Base-by-base conservation (phyloP, 2,888 invertebrate genomes). In the Mythimna pallens region DNA sequence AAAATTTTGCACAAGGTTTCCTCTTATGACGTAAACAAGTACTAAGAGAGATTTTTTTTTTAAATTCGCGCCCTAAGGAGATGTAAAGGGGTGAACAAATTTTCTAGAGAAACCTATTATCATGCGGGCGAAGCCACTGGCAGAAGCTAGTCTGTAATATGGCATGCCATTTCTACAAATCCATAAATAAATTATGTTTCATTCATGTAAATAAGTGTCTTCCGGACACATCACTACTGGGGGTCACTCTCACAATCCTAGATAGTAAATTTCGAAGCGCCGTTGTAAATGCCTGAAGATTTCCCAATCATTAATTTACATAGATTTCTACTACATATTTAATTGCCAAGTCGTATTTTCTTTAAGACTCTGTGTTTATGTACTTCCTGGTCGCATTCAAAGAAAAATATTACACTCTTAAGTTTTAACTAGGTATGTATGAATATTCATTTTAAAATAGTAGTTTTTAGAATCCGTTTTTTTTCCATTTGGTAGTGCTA, bases 371-470 rank as follows among this genome's bases (percentile, higher is more conserved):
- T n/a, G 14, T 34, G 25, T 43, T 47, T 74, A 47, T 63, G 1
- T n/a, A 30, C 20, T 43, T 78, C 54, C 70, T 78, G 30, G 20
- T 17, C 6, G 17, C 4, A 54, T 57, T 65, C 50, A n/a, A 9
- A 14, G 50, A 55, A 54, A 47, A 36, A 36, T 47, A 40, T 55
- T 57, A 22, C 12, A 50, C 8, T 55, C 1, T 34, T n/a, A 30
- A 3, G 54, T 30, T 58, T 6, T 17, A n/a, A 6, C n/a, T 47
- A 17, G 7, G 17, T 69, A 52, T 0, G 0, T n/a, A n/a, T 52
- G 10, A 30, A 17, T 64, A 30, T 22, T 52, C 20, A 22, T 30
- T 52, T 2, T 50, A 30, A 25, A 65, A 43, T 47, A 52, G 6
- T 50, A 30, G 25, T 63, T 54, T 54, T 12, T 47, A 0, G 14